These are phyloP conservation scores for Mycetomoellerius zeteki DNA, from an alignment of 1,140 invertebrate genomes.

Conservation along the genomic window DNA sequence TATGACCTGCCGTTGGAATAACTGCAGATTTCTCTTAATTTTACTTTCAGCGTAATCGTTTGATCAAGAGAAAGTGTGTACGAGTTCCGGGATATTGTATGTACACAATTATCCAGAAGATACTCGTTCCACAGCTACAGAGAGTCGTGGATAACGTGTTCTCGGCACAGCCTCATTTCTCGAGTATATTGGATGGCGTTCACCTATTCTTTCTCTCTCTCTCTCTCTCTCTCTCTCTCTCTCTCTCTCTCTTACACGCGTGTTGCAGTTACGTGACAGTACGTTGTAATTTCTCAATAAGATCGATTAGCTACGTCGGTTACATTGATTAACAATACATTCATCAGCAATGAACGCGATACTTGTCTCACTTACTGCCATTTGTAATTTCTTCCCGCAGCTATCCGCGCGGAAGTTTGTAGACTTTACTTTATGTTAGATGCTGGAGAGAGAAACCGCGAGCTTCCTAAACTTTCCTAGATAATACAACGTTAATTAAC, in stretches of 20 bases:
- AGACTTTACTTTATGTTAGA: conserved; percentile 55
- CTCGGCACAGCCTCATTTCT: conserved; percentile 12
- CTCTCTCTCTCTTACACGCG: not conserved
- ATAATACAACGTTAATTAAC: conserved; percentile 64
- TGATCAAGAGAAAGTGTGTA: conserved; percentile 30
- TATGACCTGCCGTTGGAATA: not conserved
- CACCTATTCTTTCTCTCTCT: not conserved
- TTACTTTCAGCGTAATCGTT: not conserved
- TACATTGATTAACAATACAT: conserved; percentile 54
- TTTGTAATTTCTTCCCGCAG: conserved; percentile 57
- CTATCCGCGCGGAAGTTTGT: conserved; percentile 43
- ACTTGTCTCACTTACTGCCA: conserved; percentile 38
- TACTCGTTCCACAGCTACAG: not conserved
- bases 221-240: conserved; percentile 2
- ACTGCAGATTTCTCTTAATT: not conserved
- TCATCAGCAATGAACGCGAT: conserved; percentile 40
- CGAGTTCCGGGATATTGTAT: not conserved
- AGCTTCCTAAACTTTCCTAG: conserved; percentile 59
- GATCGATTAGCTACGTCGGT: not conserved
- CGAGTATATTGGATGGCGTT: not conserved
- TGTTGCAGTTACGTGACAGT: conserved; percentile 11
- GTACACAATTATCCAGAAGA: conserved; percentile 41
- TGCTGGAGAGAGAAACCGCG: conserved; percentile 9
- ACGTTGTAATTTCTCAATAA: not conserved
- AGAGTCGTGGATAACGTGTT: not conserved